Conservation (phyloP, 2,113 vertebrate species). For the Anarhynchus alexandrinus region DNA sequence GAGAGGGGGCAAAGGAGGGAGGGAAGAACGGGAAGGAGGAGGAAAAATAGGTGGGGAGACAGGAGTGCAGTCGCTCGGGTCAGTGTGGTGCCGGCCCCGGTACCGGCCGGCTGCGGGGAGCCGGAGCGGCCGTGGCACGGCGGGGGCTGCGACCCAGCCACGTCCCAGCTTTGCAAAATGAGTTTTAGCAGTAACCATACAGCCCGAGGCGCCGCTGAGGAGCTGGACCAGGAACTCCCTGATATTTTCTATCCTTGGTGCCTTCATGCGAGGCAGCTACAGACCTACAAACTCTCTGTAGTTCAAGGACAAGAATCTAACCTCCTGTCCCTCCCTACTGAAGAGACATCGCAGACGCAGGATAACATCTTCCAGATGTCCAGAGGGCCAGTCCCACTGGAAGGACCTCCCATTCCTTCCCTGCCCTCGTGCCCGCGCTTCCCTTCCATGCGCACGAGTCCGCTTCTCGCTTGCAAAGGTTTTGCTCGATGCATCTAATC, state of each 20-base stretch:
- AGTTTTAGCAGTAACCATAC: background rate
- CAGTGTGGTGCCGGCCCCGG: background rate
- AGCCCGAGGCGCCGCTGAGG: background rate
- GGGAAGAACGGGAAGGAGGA: background rate
- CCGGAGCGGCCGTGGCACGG: accelerated
- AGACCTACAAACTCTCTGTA: background rate
- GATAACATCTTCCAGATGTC: background rate
- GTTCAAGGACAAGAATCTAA: background rate
- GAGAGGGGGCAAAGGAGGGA: background rate
- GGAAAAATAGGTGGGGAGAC: background rate
- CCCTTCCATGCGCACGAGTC: background rate
- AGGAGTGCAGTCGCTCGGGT: background rate
- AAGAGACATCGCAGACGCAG: background rate
- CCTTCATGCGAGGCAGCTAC: background rate
- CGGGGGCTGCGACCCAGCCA: too few relatives aligned
- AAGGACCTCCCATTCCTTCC: background rate
- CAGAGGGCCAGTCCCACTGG: background rate
- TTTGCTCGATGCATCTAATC: accelerated
- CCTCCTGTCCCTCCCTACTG: background rate
- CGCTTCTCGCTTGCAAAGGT: background rate
- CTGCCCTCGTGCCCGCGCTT: background rate
- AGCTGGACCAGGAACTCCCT: background rate
- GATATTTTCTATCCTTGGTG: background rate
- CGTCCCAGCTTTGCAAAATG: background rate
- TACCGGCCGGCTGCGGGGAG: background rate